A percentile compares a stretch with the other conserved stretches of the same genome.
Evolutionary conservation across 2,797 vertebrate genomes (phyloP).

Genomic region (Lacerta agilis): DNA sequence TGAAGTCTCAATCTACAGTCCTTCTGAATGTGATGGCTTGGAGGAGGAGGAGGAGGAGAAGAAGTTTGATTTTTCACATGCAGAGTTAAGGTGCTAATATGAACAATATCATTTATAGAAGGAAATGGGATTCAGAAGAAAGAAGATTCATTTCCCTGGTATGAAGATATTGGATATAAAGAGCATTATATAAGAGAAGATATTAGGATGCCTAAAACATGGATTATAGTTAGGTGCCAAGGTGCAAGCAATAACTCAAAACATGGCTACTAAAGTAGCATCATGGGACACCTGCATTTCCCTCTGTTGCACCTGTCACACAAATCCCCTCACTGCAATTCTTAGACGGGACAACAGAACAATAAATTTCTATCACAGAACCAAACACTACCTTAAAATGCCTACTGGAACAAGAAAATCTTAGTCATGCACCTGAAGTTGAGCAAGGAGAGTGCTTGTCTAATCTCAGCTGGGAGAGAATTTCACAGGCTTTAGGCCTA

Average conservation of each 20-base stretch:
- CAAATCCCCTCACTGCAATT: not conserved
- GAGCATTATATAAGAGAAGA: not conserved
- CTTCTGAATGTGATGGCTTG: constrained; percentile 7
- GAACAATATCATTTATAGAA: not conserved
- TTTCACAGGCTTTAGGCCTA: too few relatives aligned
- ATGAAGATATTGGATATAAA: not conserved
- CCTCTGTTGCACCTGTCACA: not conserved
- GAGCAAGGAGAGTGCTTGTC: too few relatives aligned
- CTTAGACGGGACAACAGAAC: too few relatives aligned
- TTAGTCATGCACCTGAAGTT: too few relatives aligned
- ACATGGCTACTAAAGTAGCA: not conserved
- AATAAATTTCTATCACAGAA: too few relatives aligned
- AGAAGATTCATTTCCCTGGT: not conserved
- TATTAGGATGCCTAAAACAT: not conserved
- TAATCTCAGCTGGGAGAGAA: too few relatives aligned
- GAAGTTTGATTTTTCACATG: constrained; percentile 40
- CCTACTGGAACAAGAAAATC: too few relatives aligned
- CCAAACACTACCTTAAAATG: too few relatives aligned
- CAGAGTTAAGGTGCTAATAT: constrained; percentile 20
- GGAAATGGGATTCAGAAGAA: not conserved
- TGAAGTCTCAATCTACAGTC: constrained; percentile 32
- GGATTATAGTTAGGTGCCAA: not conserved
- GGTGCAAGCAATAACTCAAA: not conserved
- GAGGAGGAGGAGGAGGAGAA: too few relatives aligned
- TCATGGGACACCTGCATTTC: not conserved